Percentiles rank a stretch among this genome's conserved stretches.
phyloP scores from a whole-genome alignment of 2,113 vertebrate species.

The Catharus minimus region DNA sequence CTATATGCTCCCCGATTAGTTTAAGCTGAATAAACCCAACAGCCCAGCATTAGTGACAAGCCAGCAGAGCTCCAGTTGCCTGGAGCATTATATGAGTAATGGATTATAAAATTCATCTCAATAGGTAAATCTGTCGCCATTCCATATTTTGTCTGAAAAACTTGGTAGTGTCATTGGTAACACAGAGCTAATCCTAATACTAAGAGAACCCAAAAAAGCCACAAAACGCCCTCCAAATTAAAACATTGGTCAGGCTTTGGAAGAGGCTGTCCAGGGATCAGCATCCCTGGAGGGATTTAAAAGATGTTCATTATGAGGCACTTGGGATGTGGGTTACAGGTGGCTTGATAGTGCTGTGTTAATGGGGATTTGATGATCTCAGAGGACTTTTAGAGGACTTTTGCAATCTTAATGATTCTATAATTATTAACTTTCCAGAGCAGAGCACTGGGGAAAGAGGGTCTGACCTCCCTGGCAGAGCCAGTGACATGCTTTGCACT shows the following conservation, averaged over 20 bases:
- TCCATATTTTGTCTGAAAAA: not conserved
- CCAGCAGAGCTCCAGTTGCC: not conserved
- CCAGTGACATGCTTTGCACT: rapidly evolving
- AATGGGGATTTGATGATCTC: not conserved
- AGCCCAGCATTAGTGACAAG: constrained; percentile 13
- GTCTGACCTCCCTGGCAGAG: not conserved
- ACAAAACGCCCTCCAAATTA: not conserved
- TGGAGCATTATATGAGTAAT: constrained; percentile 4
- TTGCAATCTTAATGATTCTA: not conserved
- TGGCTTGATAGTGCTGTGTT: not conserved
- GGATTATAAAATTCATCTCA: constrained; percentile 20
- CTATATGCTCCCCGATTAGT: not conserved
- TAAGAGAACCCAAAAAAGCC: not conserved
- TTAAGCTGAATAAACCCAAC: constrained; percentile 29
- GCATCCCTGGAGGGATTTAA: not conserved
- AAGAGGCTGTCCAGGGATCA: not conserved
- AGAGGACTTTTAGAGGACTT: not conserved
- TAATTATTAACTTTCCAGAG: not conserved
- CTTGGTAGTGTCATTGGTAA: not conserved
- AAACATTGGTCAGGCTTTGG: not conserved
- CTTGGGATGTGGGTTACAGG: no score
- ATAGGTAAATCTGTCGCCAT: constrained; percentile 7
- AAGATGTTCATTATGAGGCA: not conserved
- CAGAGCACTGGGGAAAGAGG: not conserved
- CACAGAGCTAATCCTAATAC: not conserved